Conservation (phyloP, 2,797 vertebrate species). For the Perodicticus potto region DNA sequence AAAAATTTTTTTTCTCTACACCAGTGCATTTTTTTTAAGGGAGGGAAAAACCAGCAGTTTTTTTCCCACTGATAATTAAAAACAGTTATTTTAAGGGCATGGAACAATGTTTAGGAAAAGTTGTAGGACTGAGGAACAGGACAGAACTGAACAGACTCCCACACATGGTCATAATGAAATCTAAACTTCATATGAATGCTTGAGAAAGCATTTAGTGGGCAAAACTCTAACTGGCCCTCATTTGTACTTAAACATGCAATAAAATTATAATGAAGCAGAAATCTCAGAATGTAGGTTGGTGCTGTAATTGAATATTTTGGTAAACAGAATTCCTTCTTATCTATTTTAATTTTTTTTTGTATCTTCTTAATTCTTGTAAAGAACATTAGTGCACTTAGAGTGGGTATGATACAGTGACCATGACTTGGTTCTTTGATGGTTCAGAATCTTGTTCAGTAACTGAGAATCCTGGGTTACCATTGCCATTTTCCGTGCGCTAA, state of each 20-base stretch:
- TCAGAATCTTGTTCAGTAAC: background rate
- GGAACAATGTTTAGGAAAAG: background rate
- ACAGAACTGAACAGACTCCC: background rate
- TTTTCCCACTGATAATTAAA: background rate
- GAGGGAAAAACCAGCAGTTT: background rate
- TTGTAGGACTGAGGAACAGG: background rate
- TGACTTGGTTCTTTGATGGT: no score
- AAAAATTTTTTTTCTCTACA: background rate
- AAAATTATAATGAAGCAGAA: background rate
- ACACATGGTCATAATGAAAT: background rate
- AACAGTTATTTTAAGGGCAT: slow-evolving; percentile 46
- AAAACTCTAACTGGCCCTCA: background rate
- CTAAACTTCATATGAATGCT: background rate
- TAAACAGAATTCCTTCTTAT: background rate
- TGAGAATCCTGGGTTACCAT: no score
- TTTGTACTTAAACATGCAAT: background rate
- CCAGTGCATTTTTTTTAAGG: slow-evolving; percentile 37
- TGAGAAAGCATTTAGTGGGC: background rate
- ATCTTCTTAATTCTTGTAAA: background rate
- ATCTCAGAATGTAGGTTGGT: background rate
- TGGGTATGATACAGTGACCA: background rate
- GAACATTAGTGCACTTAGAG: background rate
- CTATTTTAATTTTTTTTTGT: background rate
- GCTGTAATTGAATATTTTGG: background rate
- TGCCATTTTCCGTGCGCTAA: background rate